A percentile compares a stretch with the other conserved stretches of the same genome.
These are phyloP conservation scores for Halictus quadricinctus DNA, from an alignment of 2,888 invertebrate genomes.

Conservation along the genomic window DNA sequence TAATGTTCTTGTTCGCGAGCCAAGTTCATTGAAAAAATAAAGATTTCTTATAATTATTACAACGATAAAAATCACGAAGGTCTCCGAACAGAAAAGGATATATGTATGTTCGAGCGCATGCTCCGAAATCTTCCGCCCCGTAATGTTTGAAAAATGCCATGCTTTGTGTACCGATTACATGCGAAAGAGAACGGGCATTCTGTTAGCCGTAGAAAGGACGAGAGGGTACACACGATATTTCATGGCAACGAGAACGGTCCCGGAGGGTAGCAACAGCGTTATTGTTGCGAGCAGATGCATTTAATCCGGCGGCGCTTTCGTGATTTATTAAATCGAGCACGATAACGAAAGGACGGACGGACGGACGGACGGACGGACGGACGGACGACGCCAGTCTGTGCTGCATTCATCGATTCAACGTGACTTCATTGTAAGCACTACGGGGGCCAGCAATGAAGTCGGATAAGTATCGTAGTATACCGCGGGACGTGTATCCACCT, in stretches of 20 bases:
- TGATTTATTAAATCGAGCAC: constrained; percentile 56
- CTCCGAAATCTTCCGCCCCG: background rate
- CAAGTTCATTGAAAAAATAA: too few species aligned
- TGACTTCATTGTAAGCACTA: constrained; percentile 59
- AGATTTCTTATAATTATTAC: background rate
- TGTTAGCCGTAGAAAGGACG: background rate
- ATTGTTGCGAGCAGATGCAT: constrained; percentile 26
- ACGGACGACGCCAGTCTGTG: constrained; percentile 18
- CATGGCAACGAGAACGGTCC: background rate
- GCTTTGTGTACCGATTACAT: background rate
- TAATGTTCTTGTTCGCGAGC: too few species aligned
- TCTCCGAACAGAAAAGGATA: background rate
- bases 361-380: background rate
- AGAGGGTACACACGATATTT: background rate
- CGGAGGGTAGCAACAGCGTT: constrained; percentile 4
- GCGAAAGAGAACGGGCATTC: background rate
- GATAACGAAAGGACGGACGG: constrained; percentile 17
- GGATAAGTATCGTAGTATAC: constrained; percentile 9
- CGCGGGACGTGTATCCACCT: constrained; percentile 39
- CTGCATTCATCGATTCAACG: constrained; percentile 58
- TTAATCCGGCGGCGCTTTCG: constrained; percentile 37
- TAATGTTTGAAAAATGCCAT: background rate
- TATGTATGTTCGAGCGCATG: background rate
- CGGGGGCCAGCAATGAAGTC: constrained; percentile 38
- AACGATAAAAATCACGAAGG: background rate